Evolutionary conservation across 2,888 invertebrate species (phyloP).

Genomic region (Lysandra bellargus): DNA sequence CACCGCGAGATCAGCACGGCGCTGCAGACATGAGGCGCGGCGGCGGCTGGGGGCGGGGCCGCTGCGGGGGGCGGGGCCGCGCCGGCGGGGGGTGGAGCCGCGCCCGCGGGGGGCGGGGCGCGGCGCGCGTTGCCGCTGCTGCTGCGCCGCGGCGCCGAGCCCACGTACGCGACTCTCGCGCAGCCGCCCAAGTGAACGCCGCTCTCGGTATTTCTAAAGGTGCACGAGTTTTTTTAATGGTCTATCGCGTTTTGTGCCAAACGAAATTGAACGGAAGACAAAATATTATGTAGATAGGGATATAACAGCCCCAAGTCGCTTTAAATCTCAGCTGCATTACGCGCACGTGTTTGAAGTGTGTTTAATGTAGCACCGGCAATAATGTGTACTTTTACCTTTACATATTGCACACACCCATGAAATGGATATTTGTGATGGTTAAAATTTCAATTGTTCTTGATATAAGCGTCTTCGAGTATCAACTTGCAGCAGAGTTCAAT

Average conservation of each 20-base stretch:
- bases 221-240: constrained; percentile 66
- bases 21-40: constrained; percentile 84
- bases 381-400: neutral
- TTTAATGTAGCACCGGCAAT: neutral
- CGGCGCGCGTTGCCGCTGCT: constrained; percentile 43
- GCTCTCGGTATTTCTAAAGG: constrained; percentile 76
- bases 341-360: neutral
- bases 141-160: constrained; percentile 42
- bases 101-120: constrained; percentile 6
- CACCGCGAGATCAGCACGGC: constrained; percentile 92
- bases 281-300: neutral
- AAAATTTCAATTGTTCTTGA: neutral
- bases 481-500: neutral
- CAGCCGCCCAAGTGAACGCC: constrained; percentile 44
- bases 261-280: neutral
- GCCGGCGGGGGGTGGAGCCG: neutral
- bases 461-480: neutral
- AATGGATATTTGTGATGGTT: neutral
- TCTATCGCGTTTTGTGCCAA: constrained; percentile 16
- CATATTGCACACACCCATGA: neutral
- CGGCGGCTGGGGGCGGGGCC: constrained; percentile 14
- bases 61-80: neutral
- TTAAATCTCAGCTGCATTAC: neutral
- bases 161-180: constrained; percentile 42
- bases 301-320: neutral